These are phyloP conservation scores for Sinocyclocheilus rhinocerous DNA, from an alignment of 2,113 vertebrate species.

Conservation along the genomic window DNA sequence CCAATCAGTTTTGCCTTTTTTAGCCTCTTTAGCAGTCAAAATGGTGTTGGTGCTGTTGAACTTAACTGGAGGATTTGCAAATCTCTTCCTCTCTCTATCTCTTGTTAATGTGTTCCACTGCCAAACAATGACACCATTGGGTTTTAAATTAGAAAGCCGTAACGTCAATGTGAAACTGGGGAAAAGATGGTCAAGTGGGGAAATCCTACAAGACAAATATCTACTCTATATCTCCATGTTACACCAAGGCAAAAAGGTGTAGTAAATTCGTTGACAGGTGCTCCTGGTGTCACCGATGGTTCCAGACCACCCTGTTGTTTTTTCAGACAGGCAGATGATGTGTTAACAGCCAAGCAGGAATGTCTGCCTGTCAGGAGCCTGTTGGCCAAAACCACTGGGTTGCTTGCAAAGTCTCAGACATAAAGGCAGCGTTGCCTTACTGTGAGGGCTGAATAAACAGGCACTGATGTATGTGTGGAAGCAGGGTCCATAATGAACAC, in stretches of 20 bases:
- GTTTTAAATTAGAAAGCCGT: background rate
- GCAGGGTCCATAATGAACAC: background rate
- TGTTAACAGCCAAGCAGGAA: constrained; percentile 12
- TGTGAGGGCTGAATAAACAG: constrained; percentile 25
- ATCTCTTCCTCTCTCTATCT: background rate
- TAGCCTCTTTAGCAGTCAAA: background rate
- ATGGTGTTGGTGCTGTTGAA: background rate
- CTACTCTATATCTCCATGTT: background rate
- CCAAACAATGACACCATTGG: background rate
- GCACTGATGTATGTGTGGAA: background rate
- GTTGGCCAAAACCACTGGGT: constrained; percentile 9
- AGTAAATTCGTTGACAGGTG: constrained; percentile 6
- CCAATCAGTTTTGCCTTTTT: background rate
- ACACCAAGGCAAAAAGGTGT: background rate
- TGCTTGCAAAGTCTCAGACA: background rate
- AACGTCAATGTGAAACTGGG: background rate
- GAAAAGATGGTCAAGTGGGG: background rate
- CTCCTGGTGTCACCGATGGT: background rate
- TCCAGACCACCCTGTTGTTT: constrained; percentile 20
- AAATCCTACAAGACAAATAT: constrained; percentile 2
- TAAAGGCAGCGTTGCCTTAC: background rate
- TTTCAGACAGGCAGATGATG: constrained; percentile 8
- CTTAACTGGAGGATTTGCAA: background rate
- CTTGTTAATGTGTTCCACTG: background rate
- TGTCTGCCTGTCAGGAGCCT: background rate